Evolutionary conservation across 2,113 vertebrate species (phyloP), one percentile per base, ranked within the genome.

Genomic region (Crotalus horridus): DNA sequence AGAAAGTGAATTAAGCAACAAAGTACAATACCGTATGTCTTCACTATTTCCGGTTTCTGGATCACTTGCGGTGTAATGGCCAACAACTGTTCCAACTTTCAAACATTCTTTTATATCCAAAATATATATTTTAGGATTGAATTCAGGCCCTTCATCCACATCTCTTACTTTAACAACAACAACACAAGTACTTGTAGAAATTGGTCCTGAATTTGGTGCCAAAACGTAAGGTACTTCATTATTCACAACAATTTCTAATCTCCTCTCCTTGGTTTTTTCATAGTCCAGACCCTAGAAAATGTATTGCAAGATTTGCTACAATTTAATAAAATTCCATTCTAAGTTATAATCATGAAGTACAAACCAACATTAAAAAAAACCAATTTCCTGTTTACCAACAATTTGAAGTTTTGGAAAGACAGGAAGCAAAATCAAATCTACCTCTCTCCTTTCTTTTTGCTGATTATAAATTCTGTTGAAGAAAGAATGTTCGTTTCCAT

Each of bases 61-160:
- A 91, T 99, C 99, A 3, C 92, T 0, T 5, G 99, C 99, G 69
- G 92, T 39, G 1, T 98, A 99, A 8, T 91, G 97, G 74, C 97
- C 97, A 58, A 99, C 98, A n/a, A 89, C 0, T 0, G 97, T 97
- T 74, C 98, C 98, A 3, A 96, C 86, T 0, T 97, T 91, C 8
- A 96, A 94, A 1, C 98, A 98, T 87, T 99, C 99, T 86, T 97
- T 97, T 89, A 98, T 97, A 0, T 54, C 94, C 26, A 98, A 54
- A 54, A 93, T 61, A 64, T 98, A 61, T 0, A 95, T 94, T 1
- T 96, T 97, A 1, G 98, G 97, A 0, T 95, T 94, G 87, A 99
- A 99, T 92, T 98, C 97, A 0, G 99, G 99, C 0, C 98, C 99
- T 95, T 99, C 98, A 11, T 99, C 98, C 0, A 96, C 8, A 48